These are phyloP conservation scores for Noctua pronuba DNA, from an alignment of 2,888 invertebrate genomes.

Conservation along the genomic window DNA sequence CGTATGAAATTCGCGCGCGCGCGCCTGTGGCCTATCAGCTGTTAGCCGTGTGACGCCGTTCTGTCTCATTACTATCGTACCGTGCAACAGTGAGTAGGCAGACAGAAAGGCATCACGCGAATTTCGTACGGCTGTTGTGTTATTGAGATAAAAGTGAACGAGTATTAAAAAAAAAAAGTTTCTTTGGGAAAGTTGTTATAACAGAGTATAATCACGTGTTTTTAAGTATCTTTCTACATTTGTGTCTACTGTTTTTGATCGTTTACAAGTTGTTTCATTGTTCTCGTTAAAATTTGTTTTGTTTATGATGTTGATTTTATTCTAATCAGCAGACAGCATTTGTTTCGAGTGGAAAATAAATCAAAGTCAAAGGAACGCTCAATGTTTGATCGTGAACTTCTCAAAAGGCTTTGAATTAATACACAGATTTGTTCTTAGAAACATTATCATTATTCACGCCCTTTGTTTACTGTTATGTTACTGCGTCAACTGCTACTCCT, in stretches of 20 bases:
- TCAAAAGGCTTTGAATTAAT: slow-evolving; percentile 31
- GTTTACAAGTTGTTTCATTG: not conserved
- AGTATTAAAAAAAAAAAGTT: no score
- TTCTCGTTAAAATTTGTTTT: slow-evolving; percentile 3
- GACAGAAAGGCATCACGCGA: no score
- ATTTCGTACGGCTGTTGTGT: no score
- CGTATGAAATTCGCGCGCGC: no score
- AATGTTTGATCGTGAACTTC: slow-evolving; percentile 20
- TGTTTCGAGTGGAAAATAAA: not conserved
- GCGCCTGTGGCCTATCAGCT: no score
- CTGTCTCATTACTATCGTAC: no score
- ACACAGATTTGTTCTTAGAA: slow-evolving; percentile 25
- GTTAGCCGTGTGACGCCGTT: no score
- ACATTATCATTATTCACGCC: not conserved
- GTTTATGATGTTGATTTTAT: not conserved
- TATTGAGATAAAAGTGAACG: no score
- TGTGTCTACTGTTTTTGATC: not conserved
- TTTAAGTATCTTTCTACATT: not conserved
- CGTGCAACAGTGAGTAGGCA: no score
- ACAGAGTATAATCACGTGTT: no score
- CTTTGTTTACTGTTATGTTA: slow-evolving; percentile 20
- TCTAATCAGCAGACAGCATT: slow-evolving; percentile 1
- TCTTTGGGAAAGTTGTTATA: no score
- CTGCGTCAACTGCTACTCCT: not conserved
- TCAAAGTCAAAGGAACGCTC: slow-evolving; percentile 23